These are phyloP conservation scores for Bombus sibiricus DNA, from an alignment of 1,140 invertebrate species.

Conservation along the genomic window DNA sequence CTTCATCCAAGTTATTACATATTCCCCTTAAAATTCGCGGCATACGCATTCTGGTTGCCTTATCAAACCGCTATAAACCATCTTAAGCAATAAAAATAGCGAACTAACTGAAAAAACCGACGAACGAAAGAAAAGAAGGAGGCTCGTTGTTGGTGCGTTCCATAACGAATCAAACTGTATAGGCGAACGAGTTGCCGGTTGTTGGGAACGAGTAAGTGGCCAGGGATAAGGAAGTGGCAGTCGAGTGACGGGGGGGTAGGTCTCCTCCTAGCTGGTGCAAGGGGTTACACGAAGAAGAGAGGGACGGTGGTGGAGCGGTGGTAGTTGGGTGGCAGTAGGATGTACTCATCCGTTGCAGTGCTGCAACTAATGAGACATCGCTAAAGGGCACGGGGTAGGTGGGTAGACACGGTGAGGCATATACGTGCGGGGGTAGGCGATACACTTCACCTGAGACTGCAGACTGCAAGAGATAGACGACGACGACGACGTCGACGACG, in stretches of 20 bases:
- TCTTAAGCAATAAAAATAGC: background rate
- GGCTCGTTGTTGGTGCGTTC: background rate
- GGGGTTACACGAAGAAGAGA: conserved; percentile 46
- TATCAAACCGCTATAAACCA: too few relatives aligned
- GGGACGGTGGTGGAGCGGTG: conserved; percentile 51
- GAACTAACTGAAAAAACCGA: background rate
- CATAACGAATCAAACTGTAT: conserved; percentile 32
- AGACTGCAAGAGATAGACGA: conserved; percentile 79
- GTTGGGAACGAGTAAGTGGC: conserved; percentile 56
- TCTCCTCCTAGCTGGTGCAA: conserved; percentile 53
- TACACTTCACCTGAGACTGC: conserved; percentile 82
- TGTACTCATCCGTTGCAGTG: conserved; percentile 80
- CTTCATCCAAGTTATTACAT: too few relatives aligned
- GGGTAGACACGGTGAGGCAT: conserved; percentile 72
- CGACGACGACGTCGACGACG: conserved; percentile 64
- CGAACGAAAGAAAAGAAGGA: background rate
- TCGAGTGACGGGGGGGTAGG: conserved; percentile 58
- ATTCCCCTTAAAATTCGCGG: background rate
- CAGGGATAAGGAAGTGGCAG: conserved; percentile 63
- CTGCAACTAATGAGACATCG: conserved; percentile 84
- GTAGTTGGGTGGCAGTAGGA: conserved; percentile 68
- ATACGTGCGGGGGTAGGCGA: conserved; percentile 77
- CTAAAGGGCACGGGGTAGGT: conserved; percentile 81
- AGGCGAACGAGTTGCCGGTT: conserved; percentile 22
- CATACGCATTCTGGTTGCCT: too few relatives aligned